phyloP scores from a whole-genome alignment of 2,797 vertebrate genomes.

The Anisognathus igniventris region DNA sequence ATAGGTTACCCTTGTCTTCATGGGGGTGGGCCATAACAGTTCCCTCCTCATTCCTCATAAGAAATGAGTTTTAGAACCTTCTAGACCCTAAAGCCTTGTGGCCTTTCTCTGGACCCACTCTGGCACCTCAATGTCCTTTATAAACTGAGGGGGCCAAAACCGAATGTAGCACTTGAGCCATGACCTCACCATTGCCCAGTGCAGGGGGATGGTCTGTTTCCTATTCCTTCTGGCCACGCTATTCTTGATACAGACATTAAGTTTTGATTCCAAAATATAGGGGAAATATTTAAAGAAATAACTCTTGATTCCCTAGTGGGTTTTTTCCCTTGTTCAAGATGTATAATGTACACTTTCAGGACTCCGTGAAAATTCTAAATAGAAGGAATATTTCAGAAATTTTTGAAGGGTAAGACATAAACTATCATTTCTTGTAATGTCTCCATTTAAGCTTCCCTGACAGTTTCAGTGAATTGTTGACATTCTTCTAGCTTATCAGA shows the following conservation, averaged over 20 bases:
- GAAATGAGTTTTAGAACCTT: accelerated
- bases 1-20: accelerated
- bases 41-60: accelerated
- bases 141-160: not conserved
- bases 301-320: not conserved
- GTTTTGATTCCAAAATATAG: not conserved
- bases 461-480: not conserved
- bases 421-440: not conserved
- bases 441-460: not conserved
- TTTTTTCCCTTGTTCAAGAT: accelerated
- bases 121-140: not conserved
- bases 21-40: accelerated
- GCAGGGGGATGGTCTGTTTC: not conserved
- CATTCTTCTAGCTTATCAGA: not conserved
- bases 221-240: not conserved
- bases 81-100: not conserved
- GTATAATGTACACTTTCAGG: not conserved
- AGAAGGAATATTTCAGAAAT: not conserved
- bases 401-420: not conserved
- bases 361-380: not conserved
- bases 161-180: accelerated
- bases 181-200: not conserved
- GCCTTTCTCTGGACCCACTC: not conserved
- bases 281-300: not conserved
- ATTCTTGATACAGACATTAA: not conserved